Evolutionary conservation across 2,113 vertebrate species (phyloP).

Genomic region (Dryoscopus gambensis): DNA sequence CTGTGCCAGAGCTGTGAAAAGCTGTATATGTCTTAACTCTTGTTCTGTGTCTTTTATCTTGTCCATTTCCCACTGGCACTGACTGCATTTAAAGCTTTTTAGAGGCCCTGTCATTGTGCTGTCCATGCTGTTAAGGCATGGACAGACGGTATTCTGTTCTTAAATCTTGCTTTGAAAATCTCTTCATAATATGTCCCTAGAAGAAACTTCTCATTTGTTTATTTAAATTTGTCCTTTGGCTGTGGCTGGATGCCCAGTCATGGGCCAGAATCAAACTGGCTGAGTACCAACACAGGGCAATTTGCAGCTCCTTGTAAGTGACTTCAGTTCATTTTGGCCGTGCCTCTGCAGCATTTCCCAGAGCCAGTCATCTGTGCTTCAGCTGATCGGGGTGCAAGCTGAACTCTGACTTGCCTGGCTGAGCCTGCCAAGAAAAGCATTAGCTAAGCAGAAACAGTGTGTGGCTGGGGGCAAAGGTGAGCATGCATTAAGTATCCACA

Average conservation of each 20-base stretch:
- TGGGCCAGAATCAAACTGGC: neutral
- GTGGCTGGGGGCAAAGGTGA: constrained; percentile 31
- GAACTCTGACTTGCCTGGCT: constrained; percentile 37
- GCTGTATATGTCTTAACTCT: neutral
- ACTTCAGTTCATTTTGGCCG: neutral
- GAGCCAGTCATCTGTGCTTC: constrained; percentile 16
- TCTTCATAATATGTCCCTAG: neutral
- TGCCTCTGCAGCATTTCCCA: neutral
- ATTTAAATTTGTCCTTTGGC: constrained; percentile 33
- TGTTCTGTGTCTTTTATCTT: neutral
- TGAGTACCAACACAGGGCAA: neutral
- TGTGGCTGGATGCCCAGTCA: neutral
- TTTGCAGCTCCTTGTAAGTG: neutral
- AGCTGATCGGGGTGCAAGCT: neutral
- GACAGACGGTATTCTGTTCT: neutral
- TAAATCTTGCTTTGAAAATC: constrained; percentile 5
- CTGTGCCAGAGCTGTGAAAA: neutral
- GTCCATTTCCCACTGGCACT: neutral
- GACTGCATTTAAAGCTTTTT: neutral
- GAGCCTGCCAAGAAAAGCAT: constrained; percentile 49
- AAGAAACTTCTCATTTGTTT: constrained; percentile 36
- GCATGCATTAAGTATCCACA: neutral
- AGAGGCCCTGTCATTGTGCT: neutral
- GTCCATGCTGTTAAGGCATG: neutral
- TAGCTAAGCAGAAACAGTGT: constrained; percentile 43